phyloP scores from a whole-genome alignment of 2,888 invertebrate genomes.

The Lampropteryx suffumata region DNA sequence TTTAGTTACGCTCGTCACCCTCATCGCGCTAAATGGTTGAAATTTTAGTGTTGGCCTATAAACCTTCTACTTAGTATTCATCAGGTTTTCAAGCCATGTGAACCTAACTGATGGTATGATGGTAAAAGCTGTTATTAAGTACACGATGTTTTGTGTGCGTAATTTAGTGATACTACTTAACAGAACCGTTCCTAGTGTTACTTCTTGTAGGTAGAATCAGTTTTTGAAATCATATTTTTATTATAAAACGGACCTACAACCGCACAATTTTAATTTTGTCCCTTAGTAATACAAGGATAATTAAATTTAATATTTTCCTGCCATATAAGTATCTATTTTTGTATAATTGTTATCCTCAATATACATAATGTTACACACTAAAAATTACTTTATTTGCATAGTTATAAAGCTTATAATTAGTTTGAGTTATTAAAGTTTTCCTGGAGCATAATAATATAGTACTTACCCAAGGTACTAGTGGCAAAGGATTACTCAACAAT shows the following conservation, averaged over 20 bases:
- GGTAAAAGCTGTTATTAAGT: too few species aligned
- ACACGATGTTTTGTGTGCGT: too few species aligned
- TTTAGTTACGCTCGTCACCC: constrained; percentile 6
- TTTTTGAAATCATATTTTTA: too few species aligned
- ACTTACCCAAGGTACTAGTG: not conserved
- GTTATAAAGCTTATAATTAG: not conserved
- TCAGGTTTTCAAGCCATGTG: too few species aligned
- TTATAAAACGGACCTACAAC: too few species aligned
- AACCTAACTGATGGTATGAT: too few species aligned
- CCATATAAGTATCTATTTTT: not conserved
- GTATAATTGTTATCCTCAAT: constrained; percentile 9
- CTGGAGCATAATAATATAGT: not conserved
- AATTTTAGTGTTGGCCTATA: not conserved
- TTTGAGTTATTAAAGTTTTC: constrained; percentile 1
- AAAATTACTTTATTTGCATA: constrained; percentile 2
- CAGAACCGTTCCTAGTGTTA: too few species aligned
- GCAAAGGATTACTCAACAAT: not conserved
- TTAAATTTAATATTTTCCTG: not conserved
- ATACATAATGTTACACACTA: not conserved
- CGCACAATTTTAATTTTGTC: constrained; percentile 1
- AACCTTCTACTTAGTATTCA: not conserved
- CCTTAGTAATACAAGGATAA: constrained; percentile 9
- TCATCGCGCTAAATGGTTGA: constrained; percentile 1
- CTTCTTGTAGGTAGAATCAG: too few species aligned
- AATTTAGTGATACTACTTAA: too few species aligned